Conservation (phyloP, 1,140 invertebrate species). For the Gerris buenoi region DNA sequence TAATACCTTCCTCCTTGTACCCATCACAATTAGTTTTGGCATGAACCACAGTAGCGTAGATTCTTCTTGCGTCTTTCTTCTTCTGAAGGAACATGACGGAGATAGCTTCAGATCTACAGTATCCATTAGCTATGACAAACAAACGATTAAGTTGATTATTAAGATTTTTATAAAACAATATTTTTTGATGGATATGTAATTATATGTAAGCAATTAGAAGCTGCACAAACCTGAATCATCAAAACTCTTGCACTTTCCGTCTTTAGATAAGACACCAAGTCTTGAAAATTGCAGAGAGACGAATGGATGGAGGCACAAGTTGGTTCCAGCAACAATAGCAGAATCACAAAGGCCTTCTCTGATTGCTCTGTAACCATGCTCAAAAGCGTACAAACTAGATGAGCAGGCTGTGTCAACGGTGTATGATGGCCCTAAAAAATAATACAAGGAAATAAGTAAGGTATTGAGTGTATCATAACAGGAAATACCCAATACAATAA, state of each 20-base stretch:
- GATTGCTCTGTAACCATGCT: slow-evolving; percentile 65
- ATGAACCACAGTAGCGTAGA: slow-evolving; percentile 54
- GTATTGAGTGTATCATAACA: too few species aligned
- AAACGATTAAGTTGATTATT: too few species aligned
- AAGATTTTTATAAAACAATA: too few species aligned
- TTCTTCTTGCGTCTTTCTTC: slow-evolving; percentile 53
- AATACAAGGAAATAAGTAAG: not conserved
- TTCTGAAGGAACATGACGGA: slow-evolving; percentile 67
- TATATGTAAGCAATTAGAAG: not conserved
- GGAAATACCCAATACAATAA: too few species aligned
- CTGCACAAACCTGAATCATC: slow-evolving; percentile 46
- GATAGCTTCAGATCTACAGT: slow-evolving; percentile 61
- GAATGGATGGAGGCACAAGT: slow-evolving; percentile 71
- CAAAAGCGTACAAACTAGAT: slow-evolving; percentile 69
- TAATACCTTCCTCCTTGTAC: slow-evolving; percentile 77
- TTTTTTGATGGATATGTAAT: too few species aligned
- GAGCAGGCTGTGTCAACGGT: slow-evolving; percentile 79
- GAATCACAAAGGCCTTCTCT: slow-evolving; percentile 62
- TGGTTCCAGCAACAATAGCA: slow-evolving; percentile 72
- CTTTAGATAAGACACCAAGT: slow-evolving; percentile 61
- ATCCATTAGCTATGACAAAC: slow-evolving; percentile 60
- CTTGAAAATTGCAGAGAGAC: slow-evolving; percentile 62
- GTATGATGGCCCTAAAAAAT: slow-evolving; percentile 51
- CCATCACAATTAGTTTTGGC: slow-evolving; percentile 72
- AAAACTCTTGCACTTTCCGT: slow-evolving; percentile 80